These are phyloP conservation scores for Tenthredo amoena DNA, from an alignment of 2,888 invertebrate species.

Conservation along the genomic window DNA sequence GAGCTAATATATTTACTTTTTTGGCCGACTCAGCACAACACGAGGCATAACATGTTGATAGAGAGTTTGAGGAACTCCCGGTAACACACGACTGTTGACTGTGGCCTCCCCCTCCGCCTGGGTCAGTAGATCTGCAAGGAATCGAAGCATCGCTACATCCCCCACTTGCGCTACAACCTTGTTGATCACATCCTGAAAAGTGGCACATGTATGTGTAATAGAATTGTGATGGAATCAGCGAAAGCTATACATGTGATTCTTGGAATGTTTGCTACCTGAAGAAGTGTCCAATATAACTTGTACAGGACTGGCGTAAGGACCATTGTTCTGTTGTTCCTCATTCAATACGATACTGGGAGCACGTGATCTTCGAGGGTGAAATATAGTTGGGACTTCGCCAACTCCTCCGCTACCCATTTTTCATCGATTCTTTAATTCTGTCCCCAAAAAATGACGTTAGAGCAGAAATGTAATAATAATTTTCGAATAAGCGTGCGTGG, in stretches of 20 bases:
- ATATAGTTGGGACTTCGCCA: constrained; percentile 74
- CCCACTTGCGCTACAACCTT: constrained; percentile 67
- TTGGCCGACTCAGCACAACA: constrained; percentile 91
- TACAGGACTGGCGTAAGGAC: constrained; percentile 65
- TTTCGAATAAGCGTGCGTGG: not conserved
- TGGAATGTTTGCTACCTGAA: constrained; percentile 61
- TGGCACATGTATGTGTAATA: not conserved
- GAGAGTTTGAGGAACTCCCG: constrained; percentile 61
- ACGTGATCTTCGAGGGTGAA: constrained; percentile 73
- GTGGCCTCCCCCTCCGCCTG: constrained; percentile 62
- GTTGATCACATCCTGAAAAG: constrained; percentile 69
- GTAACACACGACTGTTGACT: constrained; percentile 65
- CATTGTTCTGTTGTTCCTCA: constrained; percentile 69
- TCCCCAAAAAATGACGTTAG: not conserved
- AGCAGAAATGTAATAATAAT: not conserved
- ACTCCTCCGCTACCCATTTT: constrained; percentile 72
- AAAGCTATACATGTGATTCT: not conserved
- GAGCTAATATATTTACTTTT: constrained; percentile 82
- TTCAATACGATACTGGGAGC: constrained; percentile 70
- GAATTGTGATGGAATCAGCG: not conserved
- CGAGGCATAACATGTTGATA: constrained; percentile 84
- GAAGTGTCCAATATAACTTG: constrained; percentile 66
- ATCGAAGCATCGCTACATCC: constrained; percentile 70
- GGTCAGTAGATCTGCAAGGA: constrained; percentile 68
- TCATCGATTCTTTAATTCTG: not conserved